Conservation (phyloP, 2,113 vertebrate species). For the Ginglymostoma cirratum region DNA sequence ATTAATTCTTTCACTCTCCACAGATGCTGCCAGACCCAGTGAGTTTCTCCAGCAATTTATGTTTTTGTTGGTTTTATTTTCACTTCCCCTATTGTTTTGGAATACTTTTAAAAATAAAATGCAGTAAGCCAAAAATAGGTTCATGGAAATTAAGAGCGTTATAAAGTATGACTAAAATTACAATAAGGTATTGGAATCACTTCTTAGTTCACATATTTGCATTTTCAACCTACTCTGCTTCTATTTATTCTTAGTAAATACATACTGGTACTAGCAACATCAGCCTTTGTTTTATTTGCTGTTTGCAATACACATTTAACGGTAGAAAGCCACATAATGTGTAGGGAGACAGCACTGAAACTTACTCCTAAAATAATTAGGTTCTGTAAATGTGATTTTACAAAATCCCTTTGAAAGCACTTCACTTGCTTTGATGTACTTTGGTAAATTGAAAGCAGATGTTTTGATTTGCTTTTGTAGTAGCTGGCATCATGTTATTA, state of each 20-base stretch:
- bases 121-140: neutral
- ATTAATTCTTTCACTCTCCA: too few relatives aligned
- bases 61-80: neutral
- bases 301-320: neutral
- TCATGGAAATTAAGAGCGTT: neutral
- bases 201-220: neutral
- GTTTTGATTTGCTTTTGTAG: neutral
- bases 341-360: neutral
- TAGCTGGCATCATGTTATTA: constrained; percentile 12
- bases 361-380: neutral
- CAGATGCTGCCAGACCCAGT: too few relatives aligned
- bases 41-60: too few relatives aligned
- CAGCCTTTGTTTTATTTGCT: neutral
- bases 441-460: constrained; percentile 8
- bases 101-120: neutral
- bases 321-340: neutral
- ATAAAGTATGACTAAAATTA: neutral
- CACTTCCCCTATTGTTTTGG: neutral
- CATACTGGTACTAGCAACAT: constrained; percentile 1
- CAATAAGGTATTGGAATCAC: neutral
- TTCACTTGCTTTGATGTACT: constrained; percentile 11
- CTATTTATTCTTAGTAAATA: neutral
- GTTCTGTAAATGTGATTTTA: neutral
- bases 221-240: neutral
- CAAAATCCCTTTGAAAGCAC: constrained; percentile 15